phyloP scores from a whole-genome alignment of 2,113 vertebrate species.

The Cygnus atratus region DNA sequence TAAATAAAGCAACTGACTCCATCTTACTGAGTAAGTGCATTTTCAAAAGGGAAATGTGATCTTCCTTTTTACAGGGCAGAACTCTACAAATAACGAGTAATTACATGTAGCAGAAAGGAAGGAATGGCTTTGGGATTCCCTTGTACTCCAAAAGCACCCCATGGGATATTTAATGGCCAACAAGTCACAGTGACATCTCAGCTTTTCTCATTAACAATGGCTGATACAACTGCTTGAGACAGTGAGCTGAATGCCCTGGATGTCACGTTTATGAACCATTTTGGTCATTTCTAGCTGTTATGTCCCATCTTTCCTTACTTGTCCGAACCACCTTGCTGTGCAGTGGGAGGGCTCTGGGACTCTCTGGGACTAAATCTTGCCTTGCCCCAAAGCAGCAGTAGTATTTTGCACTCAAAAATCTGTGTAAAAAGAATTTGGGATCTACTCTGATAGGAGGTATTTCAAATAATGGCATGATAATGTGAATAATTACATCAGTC shows the following conservation, averaged over 20 bases:
- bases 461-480: not conserved
- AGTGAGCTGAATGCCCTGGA: not conserved
- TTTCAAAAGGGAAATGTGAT: not conserved
- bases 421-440: not conserved
- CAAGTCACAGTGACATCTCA: not conserved
- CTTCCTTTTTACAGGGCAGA: not conserved
- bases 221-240: fast-evolving
- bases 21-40: not conserved
- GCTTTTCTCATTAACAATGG: not conserved
- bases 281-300: not conserved
- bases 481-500: not conserved
- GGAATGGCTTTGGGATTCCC: not conserved
- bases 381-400: not conserved
- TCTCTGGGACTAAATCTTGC: not conserved
- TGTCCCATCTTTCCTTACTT: not conserved
- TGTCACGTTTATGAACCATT: not conserved
- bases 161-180: not conserved
- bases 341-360: not conserved
- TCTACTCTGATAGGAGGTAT: not conserved
- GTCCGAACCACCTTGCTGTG: not conserved
- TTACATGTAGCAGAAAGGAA: not conserved
- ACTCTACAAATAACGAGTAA: not conserved
- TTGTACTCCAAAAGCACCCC: not conserved
- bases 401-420: not conserved
- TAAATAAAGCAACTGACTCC: not conserved